These are phyloP conservation scores for Sylvia borin DNA, from an alignment of 2,797 vertebrate species.

Conservation along the genomic window DNA sequence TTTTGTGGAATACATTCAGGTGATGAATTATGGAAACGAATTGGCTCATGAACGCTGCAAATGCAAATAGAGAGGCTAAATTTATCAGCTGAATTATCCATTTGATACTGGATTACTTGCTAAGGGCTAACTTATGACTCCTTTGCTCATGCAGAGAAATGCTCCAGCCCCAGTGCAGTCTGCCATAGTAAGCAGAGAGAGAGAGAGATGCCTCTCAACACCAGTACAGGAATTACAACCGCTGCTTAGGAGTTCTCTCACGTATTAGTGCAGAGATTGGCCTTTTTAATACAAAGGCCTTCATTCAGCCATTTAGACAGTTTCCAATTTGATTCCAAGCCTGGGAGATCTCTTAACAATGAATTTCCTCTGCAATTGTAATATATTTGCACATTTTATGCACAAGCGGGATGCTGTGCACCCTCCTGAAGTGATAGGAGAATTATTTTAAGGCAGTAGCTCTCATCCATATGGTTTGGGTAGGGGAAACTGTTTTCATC, in stretches of 20 bases:
- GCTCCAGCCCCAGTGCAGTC: not conserved
- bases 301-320: constrained; percentile 64
- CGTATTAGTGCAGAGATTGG: constrained; percentile 54
- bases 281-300: constrained; percentile 62
- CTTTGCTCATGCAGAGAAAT: not conserved
- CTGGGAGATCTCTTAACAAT: constrained; percentile 37
- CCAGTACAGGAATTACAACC: constrained; percentile 26
- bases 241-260: constrained; percentile 25
- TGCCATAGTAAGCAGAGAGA: not conserved
- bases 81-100: constrained; percentile 29
- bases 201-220: not conserved
- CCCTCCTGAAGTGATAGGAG: constrained; percentile 5
- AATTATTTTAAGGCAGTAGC: not conserved
- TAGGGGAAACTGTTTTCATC: not conserved
- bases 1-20: constrained; percentile 51
- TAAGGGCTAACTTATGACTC: constrained; percentile 13
- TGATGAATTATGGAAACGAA: constrained; percentile 45
- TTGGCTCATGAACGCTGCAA: constrained; percentile 1
- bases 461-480: not conserved
- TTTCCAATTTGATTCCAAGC: constrained; percentile 60
- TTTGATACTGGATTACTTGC: constrained; percentile 40
- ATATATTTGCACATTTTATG: constrained; percentile 43
- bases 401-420: not conserved
- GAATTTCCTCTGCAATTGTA: constrained; percentile 48
- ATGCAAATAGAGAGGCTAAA: constrained; percentile 53